Evolutionary conservation across 2,113 vertebrate genomes (phyloP), one percentile per base, ranked within the genome.

Genomic region (Gallinago undulata): DNA sequence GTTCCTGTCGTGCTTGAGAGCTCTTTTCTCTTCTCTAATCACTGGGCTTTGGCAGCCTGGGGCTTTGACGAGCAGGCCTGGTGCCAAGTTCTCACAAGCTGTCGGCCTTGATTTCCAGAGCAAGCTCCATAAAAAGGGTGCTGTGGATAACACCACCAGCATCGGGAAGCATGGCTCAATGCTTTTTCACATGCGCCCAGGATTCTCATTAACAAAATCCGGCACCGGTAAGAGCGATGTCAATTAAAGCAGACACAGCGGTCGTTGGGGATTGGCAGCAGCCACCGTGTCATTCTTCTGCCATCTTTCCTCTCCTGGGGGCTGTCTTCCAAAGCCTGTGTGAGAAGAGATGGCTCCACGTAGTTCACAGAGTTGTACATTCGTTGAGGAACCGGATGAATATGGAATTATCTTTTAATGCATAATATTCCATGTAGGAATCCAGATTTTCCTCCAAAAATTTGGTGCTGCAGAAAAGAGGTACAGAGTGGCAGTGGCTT

Each of bases 1-100:
- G 80, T 86, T 79, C 48, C 76, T 79, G 19, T 84, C 73, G 68
- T 80, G 76, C 43, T 74, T 92, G 86, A 86, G 92, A 92, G 67
- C 63, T 59, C 10, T 89, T 90, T 89, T 83, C 60, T 47, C 17
- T 39, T 35, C 45, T 73, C 24, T 92, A 25, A 73, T 92, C 18
- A 0, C 63, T 59, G 83, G 63, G 18, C 45, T 69, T 53, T 73
- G 79, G 45, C 82, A 85, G 78, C 63, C 93, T 74, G 30, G 22
- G 35, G 68, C 68, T 86, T 70, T 70, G 69, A 81, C 74, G 50
- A 79, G 19, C 41, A 59, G 81, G 51, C 73, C 4, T 19, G 39
- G 33, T 89, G 84, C 89, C 89, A 94, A 35, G 21, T 28, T 67
- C 81, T 96, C 3, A 1, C 45, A 64, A 75, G 77, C 76, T 82